Evolutionary conservation across 2,888 invertebrate species (phyloP).

Genomic region (Drosophila rubida): DNA sequence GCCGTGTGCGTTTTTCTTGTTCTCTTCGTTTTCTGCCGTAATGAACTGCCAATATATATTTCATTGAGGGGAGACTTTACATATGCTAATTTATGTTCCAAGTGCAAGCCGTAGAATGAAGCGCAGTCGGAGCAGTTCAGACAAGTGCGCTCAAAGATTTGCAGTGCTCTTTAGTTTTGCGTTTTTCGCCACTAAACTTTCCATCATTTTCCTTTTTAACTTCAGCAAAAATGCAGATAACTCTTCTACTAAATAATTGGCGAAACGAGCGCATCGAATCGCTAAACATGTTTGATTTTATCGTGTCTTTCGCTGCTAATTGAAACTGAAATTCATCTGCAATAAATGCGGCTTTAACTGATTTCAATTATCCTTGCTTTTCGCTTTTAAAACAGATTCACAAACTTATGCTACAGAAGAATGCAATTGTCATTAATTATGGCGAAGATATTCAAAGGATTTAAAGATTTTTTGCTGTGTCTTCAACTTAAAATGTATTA

Average conservation of each 20-base stretch:
- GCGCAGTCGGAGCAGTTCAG: background rate
- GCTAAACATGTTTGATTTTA: too few species aligned
- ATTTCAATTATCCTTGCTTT: too few species aligned
- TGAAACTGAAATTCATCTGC: background rate
- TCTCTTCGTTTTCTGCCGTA: slow-evolving; percentile 14
- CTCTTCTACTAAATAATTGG: background rate
- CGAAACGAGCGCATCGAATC: background rate
- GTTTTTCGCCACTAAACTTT: background rate
- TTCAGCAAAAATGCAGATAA: too few species aligned
- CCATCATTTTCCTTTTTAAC: too few species aligned
- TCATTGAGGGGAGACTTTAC: slow-evolving; percentile 20
- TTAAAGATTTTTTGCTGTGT: too few species aligned
- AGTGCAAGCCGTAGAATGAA: slow-evolving; percentile 24
- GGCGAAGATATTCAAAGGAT: too few species aligned
- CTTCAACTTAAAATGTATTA: too few species aligned
- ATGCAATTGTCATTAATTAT: too few species aligned
- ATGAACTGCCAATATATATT: slow-evolving; percentile 56
- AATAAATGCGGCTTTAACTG: too few species aligned
- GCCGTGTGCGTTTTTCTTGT: slow-evolving; percentile 23
- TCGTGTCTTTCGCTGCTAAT: too few species aligned
- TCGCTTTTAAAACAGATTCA: too few species aligned
- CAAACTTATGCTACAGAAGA: too few species aligned
- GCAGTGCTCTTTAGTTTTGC: background rate
- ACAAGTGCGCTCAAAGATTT: background rate
- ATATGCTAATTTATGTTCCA: slow-evolving; percentile 69